Evolutionary conservation across 2,888 invertebrate species (phyloP), one percentile per base, ranked within the genome.

Genomic region (Metalampra italica): DNA sequence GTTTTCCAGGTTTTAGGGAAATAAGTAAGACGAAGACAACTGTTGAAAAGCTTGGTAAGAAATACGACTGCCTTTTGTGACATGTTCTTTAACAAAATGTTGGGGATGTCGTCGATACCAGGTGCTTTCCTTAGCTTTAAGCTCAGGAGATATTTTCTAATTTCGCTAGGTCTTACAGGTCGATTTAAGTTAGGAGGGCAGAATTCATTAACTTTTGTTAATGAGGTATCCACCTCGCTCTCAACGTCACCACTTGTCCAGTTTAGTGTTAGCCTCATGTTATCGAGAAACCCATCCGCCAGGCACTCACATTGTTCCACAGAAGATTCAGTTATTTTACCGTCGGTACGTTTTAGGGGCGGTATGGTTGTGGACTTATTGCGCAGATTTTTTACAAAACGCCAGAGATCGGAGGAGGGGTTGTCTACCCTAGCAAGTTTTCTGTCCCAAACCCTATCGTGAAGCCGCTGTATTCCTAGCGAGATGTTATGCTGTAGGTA

Each of bases 371-470:
- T 7, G 7, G 40, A 14, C 29, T 49, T 42, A 9, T 12, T 30
- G 7, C 39, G 38, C 0, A 51, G 7, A 0, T 34, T 22, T 42
- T 44, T 46, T 3, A 49, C 44, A 1, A 51, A 7, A 12, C 36
- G 36, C 51, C 51, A 52, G 3, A 52, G 29, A 13, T 52, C 52
- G 7, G 43, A 15, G 0, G 13, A 22, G 7, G 51, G 39, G 30
- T 48, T 49, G 15, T 52, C 46, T 9, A 49, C 48, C 14, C 43
- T 47, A 2, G 43, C 32, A 13, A 51, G 13, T 43, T 48, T 51
- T 0, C 3, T 29, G 12, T 49, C 29, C 49, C 46, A 52, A 0
- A 29, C 2, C 12, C 30, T 30, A 30, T 52, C 49, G 8, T 37
- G 13, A 32, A 29, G 15, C 30, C 29, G 29, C 29, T 29, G 32